Conservation (phyloP, 2,113 vertebrate species). For the Delphinus delphis region DNA sequence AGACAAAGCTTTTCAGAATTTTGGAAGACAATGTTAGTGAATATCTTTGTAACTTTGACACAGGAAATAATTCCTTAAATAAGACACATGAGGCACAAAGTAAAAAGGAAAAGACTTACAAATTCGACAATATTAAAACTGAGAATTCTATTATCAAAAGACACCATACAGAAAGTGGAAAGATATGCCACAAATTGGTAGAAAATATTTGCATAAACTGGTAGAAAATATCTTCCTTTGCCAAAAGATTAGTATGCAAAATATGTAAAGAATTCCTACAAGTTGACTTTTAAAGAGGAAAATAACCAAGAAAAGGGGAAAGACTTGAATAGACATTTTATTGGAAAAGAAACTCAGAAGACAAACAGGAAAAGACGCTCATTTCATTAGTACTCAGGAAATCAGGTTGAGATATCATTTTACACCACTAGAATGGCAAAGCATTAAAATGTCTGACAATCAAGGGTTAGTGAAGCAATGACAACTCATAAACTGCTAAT, state of each 20-base stretch:
- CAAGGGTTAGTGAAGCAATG: neutral
- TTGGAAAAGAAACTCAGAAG: neutral
- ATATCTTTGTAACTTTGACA: neutral
- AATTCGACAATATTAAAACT: neutral
- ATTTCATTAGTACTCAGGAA: neutral
- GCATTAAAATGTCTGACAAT: neutral
- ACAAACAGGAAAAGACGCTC: neutral
- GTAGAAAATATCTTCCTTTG: neutral
- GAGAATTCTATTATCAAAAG: neutral
- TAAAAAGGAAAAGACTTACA: neutral
- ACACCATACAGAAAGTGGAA: neutral
- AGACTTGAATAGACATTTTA: neutral
- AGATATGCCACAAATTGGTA: neutral
- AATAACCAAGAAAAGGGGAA: conserved; percentile 2
- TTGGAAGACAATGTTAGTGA: neutral
- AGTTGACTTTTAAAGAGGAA: neutral
- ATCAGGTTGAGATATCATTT: neutral
- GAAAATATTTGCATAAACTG: neutral
- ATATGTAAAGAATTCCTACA: neutral
- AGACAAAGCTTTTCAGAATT: neutral
- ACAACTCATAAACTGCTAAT: neutral
- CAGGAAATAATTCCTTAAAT: neutral
- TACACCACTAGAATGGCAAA: neutral
- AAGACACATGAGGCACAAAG: neutral
- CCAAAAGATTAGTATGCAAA: neutral